These are phyloP conservation scores for Papilio demoleus DNA, from an alignment of 2,888 invertebrate genomes.

Conservation along the genomic window DNA sequence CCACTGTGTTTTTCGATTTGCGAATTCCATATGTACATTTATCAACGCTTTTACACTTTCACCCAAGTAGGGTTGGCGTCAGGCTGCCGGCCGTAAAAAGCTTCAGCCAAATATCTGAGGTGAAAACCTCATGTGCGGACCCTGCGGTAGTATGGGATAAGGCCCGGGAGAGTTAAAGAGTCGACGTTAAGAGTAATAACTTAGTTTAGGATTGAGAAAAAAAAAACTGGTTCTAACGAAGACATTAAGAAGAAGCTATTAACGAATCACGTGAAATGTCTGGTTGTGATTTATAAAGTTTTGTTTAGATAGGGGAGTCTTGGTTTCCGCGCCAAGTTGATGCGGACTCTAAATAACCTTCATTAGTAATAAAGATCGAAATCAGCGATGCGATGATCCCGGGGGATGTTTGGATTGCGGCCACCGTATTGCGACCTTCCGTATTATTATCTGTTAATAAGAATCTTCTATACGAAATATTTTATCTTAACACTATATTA, in stretches of 20 bases:
- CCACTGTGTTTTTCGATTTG: too few species aligned
- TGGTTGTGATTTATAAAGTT: constrained; percentile 38
- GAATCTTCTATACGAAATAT: background rate
- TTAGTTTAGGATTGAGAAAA: too few species aligned
- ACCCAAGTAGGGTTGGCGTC: too few species aligned
- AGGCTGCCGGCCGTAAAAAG: too few species aligned
- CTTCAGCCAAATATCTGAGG: too few species aligned
- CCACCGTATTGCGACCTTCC: constrained; percentile 34
- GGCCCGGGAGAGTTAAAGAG: too few species aligned
- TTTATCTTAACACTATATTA: background rate
- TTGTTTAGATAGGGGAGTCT: constrained; percentile 37
- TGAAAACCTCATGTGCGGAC: too few species aligned
- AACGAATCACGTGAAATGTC: constrained; percentile 31
- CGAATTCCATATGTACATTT: too few species aligned
- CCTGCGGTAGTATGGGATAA: too few species aligned
- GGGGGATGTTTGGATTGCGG: constrained; percentile 44
- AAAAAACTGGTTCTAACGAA: too few species aligned
- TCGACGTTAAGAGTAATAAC: too few species aligned
- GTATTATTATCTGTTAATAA: constrained; percentile 34
- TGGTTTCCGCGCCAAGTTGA: constrained; percentile 51
- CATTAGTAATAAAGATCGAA: constrained; percentile 58
- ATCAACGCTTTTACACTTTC: too few species aligned
- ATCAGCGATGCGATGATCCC: constrained; percentile 46
- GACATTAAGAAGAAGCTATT: constrained; percentile 26
- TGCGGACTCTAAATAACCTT: constrained; percentile 58